Evolutionary conservation across 1,140 invertebrate genomes (phyloP).

Genomic region (Copidosoma floridanum): DNA sequence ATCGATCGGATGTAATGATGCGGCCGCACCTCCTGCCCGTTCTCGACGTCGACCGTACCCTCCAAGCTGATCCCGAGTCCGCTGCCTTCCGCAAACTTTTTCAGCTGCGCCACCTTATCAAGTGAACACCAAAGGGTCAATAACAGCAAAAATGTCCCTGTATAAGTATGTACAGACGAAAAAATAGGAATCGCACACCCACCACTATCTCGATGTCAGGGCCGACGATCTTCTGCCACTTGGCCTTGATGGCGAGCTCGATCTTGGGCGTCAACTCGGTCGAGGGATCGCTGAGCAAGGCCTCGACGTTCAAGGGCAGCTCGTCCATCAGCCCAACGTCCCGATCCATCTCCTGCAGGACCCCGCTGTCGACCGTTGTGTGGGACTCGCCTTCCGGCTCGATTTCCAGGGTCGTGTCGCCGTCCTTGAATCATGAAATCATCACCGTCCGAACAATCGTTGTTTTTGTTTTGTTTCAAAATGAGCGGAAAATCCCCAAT

Average conservation of each 20-base stretch:
- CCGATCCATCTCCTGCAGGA: slow-evolving; percentile 58
- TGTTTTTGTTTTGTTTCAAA: no score
- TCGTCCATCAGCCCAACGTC: slow-evolving; percentile 60
- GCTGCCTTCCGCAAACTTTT: slow-evolving; percentile 82
- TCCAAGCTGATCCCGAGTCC: slow-evolving; percentile 95
- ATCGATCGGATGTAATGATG: slow-evolving; percentile 94
- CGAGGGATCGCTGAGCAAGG: slow-evolving; percentile 58
- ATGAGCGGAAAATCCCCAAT: no score
- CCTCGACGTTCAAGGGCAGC: slow-evolving; percentile 52
- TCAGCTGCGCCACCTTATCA: slow-evolving; percentile 76
- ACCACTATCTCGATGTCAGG: slow-evolving; percentile 84
- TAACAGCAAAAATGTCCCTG: no score
- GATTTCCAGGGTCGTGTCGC: slow-evolving; percentile 63
- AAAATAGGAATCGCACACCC: slow-evolving; percentile 29
- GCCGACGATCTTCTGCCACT: slow-evolving; percentile 83
- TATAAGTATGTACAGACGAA: no score
- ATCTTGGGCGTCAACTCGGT: slow-evolving; percentile 67
- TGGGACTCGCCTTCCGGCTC: slow-evolving; percentile 68
- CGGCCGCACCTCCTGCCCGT: slow-evolving; percentile 84
- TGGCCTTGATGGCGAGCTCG: slow-evolving; percentile 74
- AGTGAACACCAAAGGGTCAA: no score
- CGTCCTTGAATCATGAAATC: slow-evolving; percentile 50
- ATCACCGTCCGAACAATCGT: no score
- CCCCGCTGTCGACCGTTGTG: slow-evolving; percentile 62
- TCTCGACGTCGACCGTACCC: slow-evolving; percentile 93